Base-by-base conservation (phyloP, 1,140 invertebrate species). In the Drosophila trapezifrons region DNA sequence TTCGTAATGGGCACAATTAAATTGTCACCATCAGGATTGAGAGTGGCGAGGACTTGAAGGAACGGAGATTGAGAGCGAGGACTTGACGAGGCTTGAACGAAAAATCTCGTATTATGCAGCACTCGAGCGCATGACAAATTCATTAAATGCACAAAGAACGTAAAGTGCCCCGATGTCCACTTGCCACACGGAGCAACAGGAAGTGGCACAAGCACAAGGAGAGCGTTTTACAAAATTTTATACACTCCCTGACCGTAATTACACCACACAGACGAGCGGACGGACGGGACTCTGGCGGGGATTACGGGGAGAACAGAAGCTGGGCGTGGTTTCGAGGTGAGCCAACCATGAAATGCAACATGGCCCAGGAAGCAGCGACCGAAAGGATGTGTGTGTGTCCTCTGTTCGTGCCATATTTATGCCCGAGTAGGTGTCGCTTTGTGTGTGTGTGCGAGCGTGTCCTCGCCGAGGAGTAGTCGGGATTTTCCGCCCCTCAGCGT, bases 71-170 rank as follows among this genome's bases (percentile, higher is more conserved):
- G 51, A 22, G 51, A 37, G 51, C 51, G 20, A 18, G 51, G 32
- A 54, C 32, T 54, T 54, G 51, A 54, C 32, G 51, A 54, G 51
- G 80, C 79, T 78, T 78, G 74, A 52, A 75, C 52, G 17, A 78
- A 72, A 78, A 76, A 72, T 78, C 64, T 62, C 54, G 64, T 69
- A 78, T 78, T 78, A 78, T 78, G 52, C 64, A 63, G 51, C 67
- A 74, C 65, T 78, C 78, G 75, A 78, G 76, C 69, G 84, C 84
- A 84, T 80, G 73, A 89, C 84, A 89, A 87, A 89, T 87, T 87
- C 80, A 83, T 80, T 71, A 71, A 86, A 65, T 67, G 82, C 82
- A 86, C 81, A 85, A 86, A 81, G 78, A 84, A 60, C 77, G 65
- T 57, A 78, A 77, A 86, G 66, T 87, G 83, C 76, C 70, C 46